phyloP scores from a whole-genome alignment of 2,888 invertebrate species.

The Drosophila ezoana region DNA sequence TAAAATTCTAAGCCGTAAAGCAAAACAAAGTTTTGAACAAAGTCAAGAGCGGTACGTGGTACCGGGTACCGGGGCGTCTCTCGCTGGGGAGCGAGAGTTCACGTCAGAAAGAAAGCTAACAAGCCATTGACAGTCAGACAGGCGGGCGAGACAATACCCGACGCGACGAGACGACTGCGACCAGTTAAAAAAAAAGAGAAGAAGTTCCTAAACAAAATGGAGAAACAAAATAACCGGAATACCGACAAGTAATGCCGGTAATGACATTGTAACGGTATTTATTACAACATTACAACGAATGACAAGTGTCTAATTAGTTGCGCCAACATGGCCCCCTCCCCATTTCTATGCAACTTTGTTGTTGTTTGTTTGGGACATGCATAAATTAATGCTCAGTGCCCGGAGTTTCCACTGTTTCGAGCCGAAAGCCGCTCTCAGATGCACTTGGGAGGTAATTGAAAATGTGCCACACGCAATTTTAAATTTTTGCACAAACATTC shows the following conservation, averaged over 20 bases:
- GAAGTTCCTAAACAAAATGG: constrained; percentile 31
- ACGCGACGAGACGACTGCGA: constrained; percentile 29
- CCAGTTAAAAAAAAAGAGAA: constrained; percentile 29
- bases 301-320: constrained; percentile 81
- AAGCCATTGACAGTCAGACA: constrained; percentile 69
- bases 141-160: constrained; percentile 33
- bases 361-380: constrained; percentile 42
- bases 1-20: constrained; percentile 80
- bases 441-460: constrained; percentile 26
- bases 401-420: constrained; percentile 22
- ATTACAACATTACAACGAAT: constrained; percentile 77
- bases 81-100: constrained; percentile 6
- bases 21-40: constrained; percentile 77
- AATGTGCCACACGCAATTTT: constrained; percentile 32
- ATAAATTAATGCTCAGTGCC: constrained; percentile 46
- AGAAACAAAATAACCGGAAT: constrained; percentile 47
- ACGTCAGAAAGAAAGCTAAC: constrained; percentile 68
- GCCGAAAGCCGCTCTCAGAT: neutral
- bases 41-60: constrained; percentile 48
- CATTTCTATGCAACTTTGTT: constrained; percentile 4
- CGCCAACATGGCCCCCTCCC: constrained; percentile 54
- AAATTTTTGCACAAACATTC: constrained; percentile 12
- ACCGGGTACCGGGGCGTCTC: too few species aligned
- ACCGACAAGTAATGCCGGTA: constrained; percentile 74
- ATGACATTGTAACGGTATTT: constrained; percentile 81